These are phyloP conservation scores for Acyrthosiphon pisum DNA, from an alignment of 1,140 invertebrate genomes.

Conservation along the genomic window DNA sequence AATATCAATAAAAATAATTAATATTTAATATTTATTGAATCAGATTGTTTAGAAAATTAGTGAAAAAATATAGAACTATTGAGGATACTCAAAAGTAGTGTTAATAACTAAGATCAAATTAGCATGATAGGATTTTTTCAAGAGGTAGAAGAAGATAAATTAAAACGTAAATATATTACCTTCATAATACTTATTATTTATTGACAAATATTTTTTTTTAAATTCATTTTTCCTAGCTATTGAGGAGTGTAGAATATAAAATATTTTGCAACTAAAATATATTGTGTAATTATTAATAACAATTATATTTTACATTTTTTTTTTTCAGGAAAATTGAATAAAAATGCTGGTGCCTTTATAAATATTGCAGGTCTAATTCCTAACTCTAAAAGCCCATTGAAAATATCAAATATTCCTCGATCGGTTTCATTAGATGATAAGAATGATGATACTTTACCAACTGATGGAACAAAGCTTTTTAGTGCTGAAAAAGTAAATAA, in stretches of 20 bases:
- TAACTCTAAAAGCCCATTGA: not conserved
- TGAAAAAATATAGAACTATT: too few relatives aligned
- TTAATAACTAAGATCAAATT: too few relatives aligned
- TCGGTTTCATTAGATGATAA: constrained; percentile 20
- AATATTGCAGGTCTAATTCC: constrained; percentile 39
- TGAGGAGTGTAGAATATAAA: not conserved
- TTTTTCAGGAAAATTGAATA: constrained; percentile 47
- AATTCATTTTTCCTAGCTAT: not conserved
- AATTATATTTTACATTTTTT: not conserved
- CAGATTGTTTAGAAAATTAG: too few relatives aligned
- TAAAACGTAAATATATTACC: too few relatives aligned
- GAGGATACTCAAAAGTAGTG: too few relatives aligned
- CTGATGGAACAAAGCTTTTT: constrained; percentile 26
- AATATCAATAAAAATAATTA: too few relatives aligned
- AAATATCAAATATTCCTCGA: constrained; percentile 14
- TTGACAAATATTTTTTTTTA: not conserved
- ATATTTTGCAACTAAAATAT: not conserved
- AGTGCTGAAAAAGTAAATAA: constrained; percentile 50
- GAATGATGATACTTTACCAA: constrained; percentile 31
- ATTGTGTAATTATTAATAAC: not conserved
- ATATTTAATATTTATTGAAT: too few relatives aligned
- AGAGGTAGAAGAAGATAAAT: too few relatives aligned
- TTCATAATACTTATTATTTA: too few relatives aligned
- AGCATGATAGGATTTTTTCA: too few relatives aligned
- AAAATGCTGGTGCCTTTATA: constrained; percentile 47